Evolutionary conservation across 2,888 invertebrate genomes (phyloP), one percentile per base, ranked within the genome.

Genomic region (Chaetogeoica ovagalla): DNA sequence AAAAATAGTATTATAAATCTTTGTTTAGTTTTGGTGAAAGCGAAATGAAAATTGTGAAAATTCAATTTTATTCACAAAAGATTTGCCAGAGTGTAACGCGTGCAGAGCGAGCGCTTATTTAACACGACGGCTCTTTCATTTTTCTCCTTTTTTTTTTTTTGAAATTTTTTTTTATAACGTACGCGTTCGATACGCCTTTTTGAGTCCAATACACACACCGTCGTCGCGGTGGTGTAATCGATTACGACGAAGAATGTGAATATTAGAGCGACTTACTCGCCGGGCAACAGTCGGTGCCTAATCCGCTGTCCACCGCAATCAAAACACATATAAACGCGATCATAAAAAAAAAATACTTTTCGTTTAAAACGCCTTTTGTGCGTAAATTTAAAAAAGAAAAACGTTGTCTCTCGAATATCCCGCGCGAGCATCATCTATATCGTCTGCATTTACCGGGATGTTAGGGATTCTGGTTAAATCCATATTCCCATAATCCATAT

Each of bases 211-310:
- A 23, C 39, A 21, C 43, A 15, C 48, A 13, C 43, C 43, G 65
- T 65, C 74, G 75, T 66, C 23, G 39, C 23, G 39, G 57, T 30
- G 30, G 30, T n/a, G n/a, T 43, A 75, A 75, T 75, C 57, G 75
- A 66, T 75, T 75, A 74, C 39, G 74, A 74, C 57, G 74, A 75
- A 65, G 75, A 75, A 75, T 57, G 57, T 75, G 66, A 75, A 75
- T 75, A 75, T 43, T 30, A 30, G 4, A 30, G 57, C 66, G 66
- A 66, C 57, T 66, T 59, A 43, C 66, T n/a, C n/a, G n/a, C n/a
- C n/a, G n/a, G n/a, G n/a, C n/a, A n/a, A 57, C 30, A n/a, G 21
- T 15, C 21, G 37, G 66, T 66, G 4, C 30, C 30, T 30, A 75
- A 75, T 75, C 66, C 66, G 57, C 43, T 66, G 39, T 57, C 74